Evolutionary conservation across 2,888 invertebrate species (phyloP), one percentile per base, ranked within the genome.

Genomic region (Plebejus argus): DNA sequence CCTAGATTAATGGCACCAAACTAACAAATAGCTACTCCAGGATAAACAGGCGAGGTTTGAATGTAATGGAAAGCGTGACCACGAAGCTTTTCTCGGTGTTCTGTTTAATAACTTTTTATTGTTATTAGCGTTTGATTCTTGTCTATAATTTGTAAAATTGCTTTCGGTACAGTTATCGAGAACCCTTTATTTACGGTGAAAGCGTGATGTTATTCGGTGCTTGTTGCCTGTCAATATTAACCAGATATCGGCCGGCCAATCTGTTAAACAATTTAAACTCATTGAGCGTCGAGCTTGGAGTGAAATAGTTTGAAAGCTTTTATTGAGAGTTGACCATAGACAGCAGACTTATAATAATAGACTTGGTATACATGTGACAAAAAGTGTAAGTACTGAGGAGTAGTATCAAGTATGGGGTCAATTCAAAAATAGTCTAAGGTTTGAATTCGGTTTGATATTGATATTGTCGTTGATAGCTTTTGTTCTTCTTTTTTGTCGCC

Each of bases 31-130:
- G 5, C 12, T 23, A 61, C 12, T 23, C 23, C 61, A 23, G 61
- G 12, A 15, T 33, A 66, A 49, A 53, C 23, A 53, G 28, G 39
- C 18, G 28, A 53, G 71, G 71, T 71, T 77, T 71, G 33, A 28
- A 70, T n/a, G 33, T 77, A 77, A 71, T 77, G 77, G 71, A 77
- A 77, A 77, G 71, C 77, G 77, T 77, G 77, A 77, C 77, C 71
- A 33, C 61, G 45, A 8, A 76, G 61, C 49, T 70, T 77, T 77
- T 77, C 77, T 74, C 39, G 56, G 53, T 71, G 23, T 45, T 28
- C 74, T 49, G 74, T 74, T 74, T 53, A 74, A 53, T 72, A 72
- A 72, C 49, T 74, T 74, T 72, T 74, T 74, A 74, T 74, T 74
- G 53, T 53, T 23, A 20, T 20, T 49, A 74, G 74, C 71, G 71